phyloP scores from a whole-genome alignment of 2,797 vertebrate species.

The Tapera naevia region DNA sequence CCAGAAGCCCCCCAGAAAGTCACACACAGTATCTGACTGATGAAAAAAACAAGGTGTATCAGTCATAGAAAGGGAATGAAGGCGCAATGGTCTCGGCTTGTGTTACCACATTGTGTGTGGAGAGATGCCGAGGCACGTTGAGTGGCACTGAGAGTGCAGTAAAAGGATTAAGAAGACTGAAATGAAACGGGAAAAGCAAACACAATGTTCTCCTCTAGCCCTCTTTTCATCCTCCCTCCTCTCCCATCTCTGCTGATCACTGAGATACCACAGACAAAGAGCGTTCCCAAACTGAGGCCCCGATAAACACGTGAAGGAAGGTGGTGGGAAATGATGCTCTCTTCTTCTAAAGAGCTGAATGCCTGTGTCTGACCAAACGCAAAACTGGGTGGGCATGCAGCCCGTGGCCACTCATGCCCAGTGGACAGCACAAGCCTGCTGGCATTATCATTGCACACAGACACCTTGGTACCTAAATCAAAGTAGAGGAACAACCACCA shows the following conservation, averaged over 20 bases:
- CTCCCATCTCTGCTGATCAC: neutral
- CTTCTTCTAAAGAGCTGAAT: neutral
- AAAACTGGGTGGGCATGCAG: neutral
- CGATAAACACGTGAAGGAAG: neutral
- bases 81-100: neutral
- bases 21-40: accelerated
- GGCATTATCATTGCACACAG: accelerated
- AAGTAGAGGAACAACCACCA: neutral
- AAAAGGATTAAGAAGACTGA: neutral
- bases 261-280: neutral
- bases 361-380: neutral
- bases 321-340: neutral
- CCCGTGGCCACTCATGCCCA: neutral
- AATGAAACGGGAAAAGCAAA: neutral
- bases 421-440: neutral
- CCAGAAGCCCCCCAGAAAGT: neutral
- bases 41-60: neutral
- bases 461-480: neutral
- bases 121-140: accelerated
- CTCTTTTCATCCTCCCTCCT: neutral
- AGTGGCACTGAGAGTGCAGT: neutral
- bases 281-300: neutral
- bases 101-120: neutral
- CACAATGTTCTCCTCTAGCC: neutral
- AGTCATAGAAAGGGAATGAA: neutral